Evolutionary conservation across 2,888 invertebrate genomes (phyloP), one percentile per base, ranked within the genome.

Genomic region (Cheilosia soror): DNA sequence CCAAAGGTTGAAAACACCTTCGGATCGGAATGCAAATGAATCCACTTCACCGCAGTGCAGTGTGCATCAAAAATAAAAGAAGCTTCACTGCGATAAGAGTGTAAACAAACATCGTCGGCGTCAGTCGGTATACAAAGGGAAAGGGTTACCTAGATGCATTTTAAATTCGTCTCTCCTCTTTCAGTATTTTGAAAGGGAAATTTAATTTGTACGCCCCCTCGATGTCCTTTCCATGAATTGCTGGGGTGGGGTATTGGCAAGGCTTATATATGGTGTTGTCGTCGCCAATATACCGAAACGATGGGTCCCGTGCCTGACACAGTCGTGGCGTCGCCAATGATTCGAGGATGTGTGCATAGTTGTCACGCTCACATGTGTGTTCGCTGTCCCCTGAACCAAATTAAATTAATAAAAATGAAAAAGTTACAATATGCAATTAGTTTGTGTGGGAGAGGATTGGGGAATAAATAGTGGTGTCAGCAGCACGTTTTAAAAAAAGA

Each of bases 371-470:
- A 76, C 84, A 71, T 85, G 81, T 76, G 31, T 71, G 55, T 9
- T 53, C 25, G 42, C 33, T 37, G 33, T n/a, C 65, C 47, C 29
- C 9, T 47, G 55, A 40, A 40, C 51, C 9, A 63, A 69, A 49
- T 37, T 40, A 63, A 75, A 75, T 63, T 71, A 69, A 55, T 63
- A 47, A 84, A 80, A 84, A 44, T 42, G 73, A 7, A 75, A 75
- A 63, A 60, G 60, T 72, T 69, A 75, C 83, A 84, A 80, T 80
- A 69, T 79, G 80, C 75, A 84, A 84, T 84, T 80, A 84, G 83
- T 44, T 49, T 40, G 57, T 15, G 63, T 27, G 20, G 25, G 13
- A 6, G 20, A 25, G 9, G 15, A 15, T n/a, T 5, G 20, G 15
- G 27, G 11, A 29, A 9, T 33, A 29, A 11, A 2, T 27, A 5